phyloP scores from a whole-genome alignment of 2,888 invertebrate genomes.

The Nebria brevicollis region DNA sequence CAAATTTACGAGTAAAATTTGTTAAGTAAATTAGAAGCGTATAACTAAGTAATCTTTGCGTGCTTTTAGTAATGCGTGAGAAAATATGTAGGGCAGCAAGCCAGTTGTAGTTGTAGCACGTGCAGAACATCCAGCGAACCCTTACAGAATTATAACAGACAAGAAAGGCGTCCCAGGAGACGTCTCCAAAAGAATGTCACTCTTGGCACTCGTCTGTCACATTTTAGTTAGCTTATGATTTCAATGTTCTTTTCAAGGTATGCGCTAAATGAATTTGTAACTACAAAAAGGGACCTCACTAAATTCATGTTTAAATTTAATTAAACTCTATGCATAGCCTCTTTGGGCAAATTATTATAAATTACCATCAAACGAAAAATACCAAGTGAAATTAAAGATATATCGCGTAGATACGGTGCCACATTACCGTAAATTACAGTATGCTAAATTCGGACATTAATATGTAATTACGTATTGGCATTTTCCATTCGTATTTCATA shows the following conservation, averaged over 20 bases:
- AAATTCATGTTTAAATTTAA: not conserved
- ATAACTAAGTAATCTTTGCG: not conserved
- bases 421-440: no score
- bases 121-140: slow-evolving; percentile 9
- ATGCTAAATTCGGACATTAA: no score
- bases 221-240: not conserved
- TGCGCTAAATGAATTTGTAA: not conserved
- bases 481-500: no score
- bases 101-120: not conserved
- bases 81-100: slow-evolving; percentile 2
- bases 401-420: no score
- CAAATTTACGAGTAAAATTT: not conserved
- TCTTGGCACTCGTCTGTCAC: slow-evolving; percentile 9
- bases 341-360: not conserved
- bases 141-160: slow-evolving; percentile 9
- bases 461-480: no score
- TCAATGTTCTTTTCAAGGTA: not conserved
- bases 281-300: not conserved
- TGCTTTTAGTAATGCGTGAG: slow-evolving; percentile 6
- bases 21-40: not conserved
- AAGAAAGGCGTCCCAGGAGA: not conserved
- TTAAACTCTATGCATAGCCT: not conserved
- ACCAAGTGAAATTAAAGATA: no score
- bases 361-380: no score
- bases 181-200: slow-evolving; percentile 16